phyloP scores from a whole-genome alignment of 2,888 invertebrate species.

The Oligia strigilis region DNA sequence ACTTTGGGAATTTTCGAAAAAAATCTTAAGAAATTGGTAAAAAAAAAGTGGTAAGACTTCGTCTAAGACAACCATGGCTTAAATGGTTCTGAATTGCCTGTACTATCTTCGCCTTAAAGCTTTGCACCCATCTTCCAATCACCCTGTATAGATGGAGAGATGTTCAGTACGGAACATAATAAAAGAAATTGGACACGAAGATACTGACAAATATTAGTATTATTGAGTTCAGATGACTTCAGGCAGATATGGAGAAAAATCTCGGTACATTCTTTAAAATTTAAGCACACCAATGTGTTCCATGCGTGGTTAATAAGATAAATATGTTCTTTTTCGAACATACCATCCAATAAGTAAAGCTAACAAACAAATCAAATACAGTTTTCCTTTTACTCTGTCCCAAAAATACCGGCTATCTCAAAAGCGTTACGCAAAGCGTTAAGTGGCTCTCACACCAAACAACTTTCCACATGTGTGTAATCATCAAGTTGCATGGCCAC shows the following conservation, averaged over 20 bases:
- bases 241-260: background rate
- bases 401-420: conserved; percentile 17
- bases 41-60: too few relatives aligned
- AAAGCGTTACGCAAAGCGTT: conserved; percentile 51
- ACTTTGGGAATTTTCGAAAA: too few relatives aligned
- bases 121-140: too few relatives aligned
- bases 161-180: background rate
- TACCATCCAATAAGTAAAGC: background rate
- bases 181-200: background rate
- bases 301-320: background rate
- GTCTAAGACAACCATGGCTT: too few relatives aligned
- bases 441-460: conserved; percentile 55
- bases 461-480: conserved; percentile 61
- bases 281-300: background rate
- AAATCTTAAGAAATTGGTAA: too few relatives aligned
- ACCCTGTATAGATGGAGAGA: too few relatives aligned
- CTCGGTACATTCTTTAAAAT: background rate
- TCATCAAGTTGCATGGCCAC: conserved; percentile 54
- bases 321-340: background rate
- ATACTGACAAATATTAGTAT: background rate
- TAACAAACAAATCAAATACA: conserved; percentile 9
- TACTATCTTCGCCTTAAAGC: too few relatives aligned
- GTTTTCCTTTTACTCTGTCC: conserved; percentile 44
- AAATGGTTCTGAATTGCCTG: too few relatives aligned
- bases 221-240: background rate